Evolutionary conservation across 2,113 vertebrate genomes (phyloP), one percentile per base, ranked within the genome.

Genomic region (Struthio camelus): DNA sequence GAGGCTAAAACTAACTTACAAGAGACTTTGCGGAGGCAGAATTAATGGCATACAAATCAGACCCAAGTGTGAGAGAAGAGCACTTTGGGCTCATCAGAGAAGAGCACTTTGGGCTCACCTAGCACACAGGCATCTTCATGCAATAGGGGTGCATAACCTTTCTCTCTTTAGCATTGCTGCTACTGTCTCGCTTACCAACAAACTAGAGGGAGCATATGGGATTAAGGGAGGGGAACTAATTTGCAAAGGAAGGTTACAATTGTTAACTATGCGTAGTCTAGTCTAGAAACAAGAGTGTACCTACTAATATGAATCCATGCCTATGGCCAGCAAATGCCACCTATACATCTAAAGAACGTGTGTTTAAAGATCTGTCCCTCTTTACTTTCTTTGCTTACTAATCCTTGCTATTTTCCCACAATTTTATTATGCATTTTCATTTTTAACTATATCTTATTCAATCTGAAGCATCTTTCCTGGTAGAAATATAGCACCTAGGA

Each of bases 11-110:
- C 11, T 28, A 79, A 32, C 38, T 20, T 4, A 1, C 7, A 50
- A 65, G 25, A 34, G 64, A 23, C 64, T 23, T 78, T 32, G 46
- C 46, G 64, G 30, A 56, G 51, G 67, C 19, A 27, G 79, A 93
- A 65, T 2, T 59, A 71, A 30, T 27, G 32, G 28, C 50, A n/a
- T 85, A 71, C 36, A 65, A 62, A 69, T 25, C 38, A 80, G 70
- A 17, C n/a, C 14, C 2, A 1, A 59, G 48, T 6, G 34, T 4
- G 28, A 14, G 66, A 32, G 44, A 22, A 0, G 11, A 78, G 50
- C 67, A 32, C 79, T 90, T 24, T 14, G 89, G 44, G 72, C 40
- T 95, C 83, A 67, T 32, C n/a, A n/a, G n/a, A n/a, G n/a, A n/a
- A 0, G 10, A 80, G 48, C 66, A 34, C 77, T 93, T 23, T 18